Base-by-base conservation (phyloP, 2,888 invertebrate genomes). In the Drosophila demipolita region DNA sequence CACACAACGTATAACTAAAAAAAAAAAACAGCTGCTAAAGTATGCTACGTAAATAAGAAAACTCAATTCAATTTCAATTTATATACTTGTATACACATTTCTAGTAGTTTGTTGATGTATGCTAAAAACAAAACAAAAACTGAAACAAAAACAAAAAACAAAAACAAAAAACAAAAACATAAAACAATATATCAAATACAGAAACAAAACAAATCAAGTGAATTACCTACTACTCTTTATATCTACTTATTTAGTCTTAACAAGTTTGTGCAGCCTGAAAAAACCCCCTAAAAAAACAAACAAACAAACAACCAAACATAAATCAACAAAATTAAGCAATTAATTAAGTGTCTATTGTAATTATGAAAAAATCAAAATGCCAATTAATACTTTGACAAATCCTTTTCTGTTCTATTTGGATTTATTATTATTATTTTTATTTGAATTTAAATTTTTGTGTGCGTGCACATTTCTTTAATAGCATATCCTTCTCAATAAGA, bases 51-150 rank as follows among this genome's bases (percentile, higher is more conserved):
- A 82, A 85, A 80, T 88, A 86, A 88, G 83, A 83, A 82, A 66
- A 69, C 70, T 71, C 32, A 42, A 20, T 57, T 65, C 50, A 66
- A 80, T 75, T 70, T 78, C 67, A 62, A 84, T 76, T 62, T 80
- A 70, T 76, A 72, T 76, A 78, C 54, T 64, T 63, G 64, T 84
- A 82, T 65, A 70, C 67, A 58, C 72, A 78, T 65, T 79, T 74
- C 48, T 78, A 90, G 82, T 90, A 88, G 87, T 55, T 85, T 87
- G 70, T 87, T 82, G 84, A 78, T 84, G 87, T 89, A 78, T 90
- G 76, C 80, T 90, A 88, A 88, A 80, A 63, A 72, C 54, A 64
- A 66, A 63, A 66, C 69, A 52, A 40, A 74, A 61, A 69, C 50
- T 35, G 20, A 71, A 67, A 48, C 49, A 52, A 61, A 54, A 65